Conservation (phyloP, 2,797 vertebrate species). For the Tadarida brasiliensis region DNA sequence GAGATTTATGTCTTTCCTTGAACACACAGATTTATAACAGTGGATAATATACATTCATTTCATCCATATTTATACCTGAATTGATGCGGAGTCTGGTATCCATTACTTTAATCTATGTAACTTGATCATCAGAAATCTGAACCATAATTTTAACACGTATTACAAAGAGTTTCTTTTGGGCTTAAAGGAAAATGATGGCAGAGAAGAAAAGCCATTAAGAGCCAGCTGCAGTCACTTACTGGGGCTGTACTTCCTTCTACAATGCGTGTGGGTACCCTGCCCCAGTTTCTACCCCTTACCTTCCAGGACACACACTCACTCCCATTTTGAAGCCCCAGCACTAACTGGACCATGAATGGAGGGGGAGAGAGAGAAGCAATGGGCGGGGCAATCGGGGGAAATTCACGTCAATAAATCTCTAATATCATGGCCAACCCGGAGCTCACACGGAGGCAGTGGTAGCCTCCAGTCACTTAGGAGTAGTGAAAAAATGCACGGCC, state of each 20-base stretch:
- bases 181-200: slow-evolving; percentile 85
- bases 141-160: slow-evolving; percentile 89
- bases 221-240: slow-evolving; percentile 87
- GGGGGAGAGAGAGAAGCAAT: slow-evolving; percentile 53
- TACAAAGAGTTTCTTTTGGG: slow-evolving; percentile 86
- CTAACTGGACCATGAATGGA: slow-evolving; percentile 75
- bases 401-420: slow-evolving; percentile 87
- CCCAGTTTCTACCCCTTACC: slow-evolving; percentile 74
- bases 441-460: slow-evolving; percentile 85
- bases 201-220: slow-evolving; percentile 85
- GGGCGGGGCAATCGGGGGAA: slow-evolving; percentile 72
- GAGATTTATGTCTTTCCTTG: slow-evolving; percentile 89
- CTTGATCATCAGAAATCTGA: slow-evolving; percentile 89
- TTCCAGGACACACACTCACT: not conserved
- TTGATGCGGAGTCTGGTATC: slow-evolving; percentile 88
- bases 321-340: slow-evolving; percentile 60
- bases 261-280: slow-evolving; percentile 71
- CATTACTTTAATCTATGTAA: slow-evolving; percentile 90
- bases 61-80: slow-evolving; percentile 90
- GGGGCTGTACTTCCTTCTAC: slow-evolving; percentile 73
- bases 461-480: slow-evolving; percentile 89
- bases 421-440: slow-evolving; percentile 83
- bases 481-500: slow-evolving; percentile 87
- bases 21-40: slow-evolving; percentile 88
- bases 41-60: slow-evolving; percentile 88